Evolutionary conservation across 2,113 vertebrate species (phyloP).

Genomic region (Trogon surrucura): DNA sequence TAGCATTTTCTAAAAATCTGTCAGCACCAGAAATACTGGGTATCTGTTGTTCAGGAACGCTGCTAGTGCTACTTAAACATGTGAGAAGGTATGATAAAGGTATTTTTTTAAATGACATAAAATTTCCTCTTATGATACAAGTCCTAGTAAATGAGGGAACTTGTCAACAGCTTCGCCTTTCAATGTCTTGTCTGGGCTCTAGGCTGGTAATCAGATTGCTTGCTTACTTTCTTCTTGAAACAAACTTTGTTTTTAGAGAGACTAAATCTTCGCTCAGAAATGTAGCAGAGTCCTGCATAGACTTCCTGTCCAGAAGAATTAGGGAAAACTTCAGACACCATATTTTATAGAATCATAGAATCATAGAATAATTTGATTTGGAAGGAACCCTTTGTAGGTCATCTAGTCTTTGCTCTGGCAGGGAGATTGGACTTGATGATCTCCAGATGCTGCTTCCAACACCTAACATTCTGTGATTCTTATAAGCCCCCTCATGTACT

Average conservation of each 20-base stretch:
- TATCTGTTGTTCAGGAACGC: not conserved
- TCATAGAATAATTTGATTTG: not conserved
- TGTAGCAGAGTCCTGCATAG: not conserved
- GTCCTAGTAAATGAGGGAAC: not conserved
- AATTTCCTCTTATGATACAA: not conserved
- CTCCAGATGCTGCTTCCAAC: too few relatives aligned
- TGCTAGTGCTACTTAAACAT: not conserved
- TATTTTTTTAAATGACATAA: not conserved
- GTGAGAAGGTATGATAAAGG: not conserved
- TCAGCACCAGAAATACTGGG: not conserved
- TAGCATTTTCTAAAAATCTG: not conserved
- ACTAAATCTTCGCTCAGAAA: not conserved
- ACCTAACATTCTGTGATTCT: too few relatives aligned
- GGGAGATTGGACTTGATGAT: too few relatives aligned
- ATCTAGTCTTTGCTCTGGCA: not conserved
- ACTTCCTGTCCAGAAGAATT: not conserved
- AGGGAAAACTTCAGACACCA: not conserved
- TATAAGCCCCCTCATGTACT: not conserved
- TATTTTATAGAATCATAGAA: not conserved
- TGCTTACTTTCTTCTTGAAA: not conserved
- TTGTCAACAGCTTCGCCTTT: not conserved
- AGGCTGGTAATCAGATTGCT: not conserved
- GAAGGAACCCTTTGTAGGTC: not conserved
- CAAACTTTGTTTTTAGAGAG: not conserved
- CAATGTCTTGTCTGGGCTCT: not conserved